Percentiles rank a stretch among this genome's conserved stretches.
These are phyloP conservation scores for Leptopilina clavipes DNA, from an alignment of 1,140 invertebrate genomes.

Conservation along the genomic window DNA sequence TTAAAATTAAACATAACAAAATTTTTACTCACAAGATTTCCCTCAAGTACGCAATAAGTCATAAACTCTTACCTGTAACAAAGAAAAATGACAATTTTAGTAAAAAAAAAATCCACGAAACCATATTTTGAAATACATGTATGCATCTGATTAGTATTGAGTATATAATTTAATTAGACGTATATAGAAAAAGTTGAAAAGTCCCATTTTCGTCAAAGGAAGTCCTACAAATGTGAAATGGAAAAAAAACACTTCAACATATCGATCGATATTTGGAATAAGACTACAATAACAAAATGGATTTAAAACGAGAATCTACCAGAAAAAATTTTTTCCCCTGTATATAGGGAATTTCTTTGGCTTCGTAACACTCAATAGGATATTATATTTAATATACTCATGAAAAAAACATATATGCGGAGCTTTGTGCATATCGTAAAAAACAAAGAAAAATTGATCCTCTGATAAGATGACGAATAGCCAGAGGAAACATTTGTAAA, in stretches of 20 bases:
- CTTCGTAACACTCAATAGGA: constrained; percentile 18
- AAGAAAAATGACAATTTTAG: not conserved
- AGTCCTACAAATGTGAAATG: not conserved
- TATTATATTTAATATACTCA: constrained; percentile 20
- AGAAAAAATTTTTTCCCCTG: not conserved
- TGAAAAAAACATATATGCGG: constrained; percentile 1
- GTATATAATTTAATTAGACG: not conserved
- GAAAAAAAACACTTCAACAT: not conserved
- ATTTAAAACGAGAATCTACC: constrained; percentile 12
- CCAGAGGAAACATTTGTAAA: too few species aligned
- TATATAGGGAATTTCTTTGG: constrained; percentile 19
- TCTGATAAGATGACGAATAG: too few species aligned
- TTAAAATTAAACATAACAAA: not conserved
- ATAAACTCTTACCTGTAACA: constrained; percentile 13
- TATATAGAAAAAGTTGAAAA: not conserved
- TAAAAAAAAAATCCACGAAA: not conserved
- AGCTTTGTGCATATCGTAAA: too few species aligned
- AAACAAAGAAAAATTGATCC: too few species aligned
- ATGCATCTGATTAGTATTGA: not conserved
- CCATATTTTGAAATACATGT: not conserved
- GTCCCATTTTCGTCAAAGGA: not conserved
- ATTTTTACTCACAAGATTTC: not conserved
- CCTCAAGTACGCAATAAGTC: not conserved
- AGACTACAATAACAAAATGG: constrained; percentile 7
- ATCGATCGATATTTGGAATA: constrained; percentile 12